Base-by-base conservation (phyloP, 2,888 invertebrate species). In the Isotomurus palustris region DNA sequence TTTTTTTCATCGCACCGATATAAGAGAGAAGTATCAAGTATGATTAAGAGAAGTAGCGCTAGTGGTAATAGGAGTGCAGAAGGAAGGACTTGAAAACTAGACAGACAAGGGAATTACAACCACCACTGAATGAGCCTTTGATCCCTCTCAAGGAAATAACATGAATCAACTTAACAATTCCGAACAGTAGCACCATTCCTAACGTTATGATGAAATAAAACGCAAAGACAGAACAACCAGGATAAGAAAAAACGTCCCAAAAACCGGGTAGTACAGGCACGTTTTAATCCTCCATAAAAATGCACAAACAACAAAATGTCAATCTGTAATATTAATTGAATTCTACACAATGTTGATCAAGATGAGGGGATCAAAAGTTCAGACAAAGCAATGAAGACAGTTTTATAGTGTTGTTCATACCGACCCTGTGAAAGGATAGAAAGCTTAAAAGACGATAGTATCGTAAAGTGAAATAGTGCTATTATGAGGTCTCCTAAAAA, bases 201-300 rank as follows among this genome's bases (percentile, higher is more conserved):
- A 10, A 43, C 24, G 24, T 43, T 21, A 22, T 12, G 14, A 12
- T 43, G 43, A 43, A 43, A 43, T 43, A 43, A 43, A 43, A 47
- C 17, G 27, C 47, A 47, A 25, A 17, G 19, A 49, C 17, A 49
- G 49, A 14, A 29, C 5, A 49, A 17, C 6, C 10, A 44, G n/a
- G 8, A 22, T 12, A n/a, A 36, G 21, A 32, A 40, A 40, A 67
- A 67, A 59, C 58, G 58, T 61, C 64, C 67, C 67, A 62, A 64
- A 65, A 67, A 63, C 64, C 62, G 64, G 62, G 64, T 64, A 59
- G 40, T n/a, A n/a, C 40, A 32, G 49, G 49, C 56, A 53, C 43
- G 47, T 53, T 56, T 60, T 52, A 49, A 53, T 56, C 50, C 43
- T 47, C 50, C 47, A 61, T 61, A 61, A 61, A 54, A 61, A 61